Evolutionary conservation across 2,888 invertebrate species (phyloP), one percentile per base, ranked within the genome.

Genomic region (Trachelus tabidus): DNA sequence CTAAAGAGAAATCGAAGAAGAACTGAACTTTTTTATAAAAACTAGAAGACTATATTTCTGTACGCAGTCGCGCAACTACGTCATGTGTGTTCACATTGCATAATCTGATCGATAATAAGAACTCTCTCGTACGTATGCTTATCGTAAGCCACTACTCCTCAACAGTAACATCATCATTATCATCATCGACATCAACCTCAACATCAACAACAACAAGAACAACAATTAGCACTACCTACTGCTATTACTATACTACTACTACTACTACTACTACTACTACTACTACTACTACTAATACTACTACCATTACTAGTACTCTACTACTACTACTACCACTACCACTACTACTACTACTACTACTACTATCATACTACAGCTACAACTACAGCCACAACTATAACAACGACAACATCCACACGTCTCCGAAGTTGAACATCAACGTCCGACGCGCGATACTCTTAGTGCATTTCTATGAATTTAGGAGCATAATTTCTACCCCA

Each of bases 21-120:
- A 91, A 91, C 91, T 91, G 91, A 91, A 90, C 88, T 91, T 91
- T 91, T 91, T 91, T 91, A 91, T 90, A 89, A 91, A 91, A 91
- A 91, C 91, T 91, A 89, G 91, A 91, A 91, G 91, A 91, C 91
- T 91, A 91, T 91, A 90, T 90, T 90, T 91, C 90, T 91, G 90
- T 91, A 91, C 90, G 90, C 90, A 90, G 89, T 91, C 90, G 89
- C 89, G 89, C 89, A 91, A 90, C 88, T 90, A 90, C 90, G 89
- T 91, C 90, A 89, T 90, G 90, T 91, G 90, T 90, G 90, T 91
- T 91, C 90, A 90, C 90, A 86, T 90, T 90, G 90, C 90, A 91
- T 91, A 91, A 91, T 91, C 89, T 85, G 90, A 91, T 90, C 89
- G 89, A 90, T 89, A 88, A 90, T 91, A 91, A 91, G 89, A 56